Percentiles rank a stretch among this genome's conserved stretches.
Evolutionary conservation across 2,888 invertebrate species (phyloP).

Genomic region (Schizotus pectinicornis): DNA sequence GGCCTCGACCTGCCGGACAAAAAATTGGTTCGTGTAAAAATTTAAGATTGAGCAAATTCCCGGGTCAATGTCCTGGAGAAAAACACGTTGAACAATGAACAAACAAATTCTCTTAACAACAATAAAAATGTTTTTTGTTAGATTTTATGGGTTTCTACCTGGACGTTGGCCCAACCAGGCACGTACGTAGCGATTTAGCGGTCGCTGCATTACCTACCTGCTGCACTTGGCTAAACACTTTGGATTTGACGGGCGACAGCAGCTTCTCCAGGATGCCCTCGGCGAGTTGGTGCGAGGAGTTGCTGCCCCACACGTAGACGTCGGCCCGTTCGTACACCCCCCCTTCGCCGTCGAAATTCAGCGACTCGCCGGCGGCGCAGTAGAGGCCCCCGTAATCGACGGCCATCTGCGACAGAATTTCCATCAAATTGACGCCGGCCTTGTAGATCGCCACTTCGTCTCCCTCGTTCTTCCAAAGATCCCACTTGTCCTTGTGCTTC

Average conservation of each 20-base stretch:
- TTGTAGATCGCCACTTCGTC: constrained; percentile 56
- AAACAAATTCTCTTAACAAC: not conserved
- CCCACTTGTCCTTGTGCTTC: constrained; percentile 37
- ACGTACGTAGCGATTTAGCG: not conserved
- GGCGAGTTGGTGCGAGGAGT: constrained; percentile 68
- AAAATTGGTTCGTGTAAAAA: too few species aligned
- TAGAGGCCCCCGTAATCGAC: constrained; percentile 55
- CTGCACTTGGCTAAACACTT: constrained; percentile 64
- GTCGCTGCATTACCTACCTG: constrained; percentile 56
- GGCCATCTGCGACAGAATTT: constrained; percentile 59
- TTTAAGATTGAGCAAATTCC: too few species aligned
- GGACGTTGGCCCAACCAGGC: not conserved
- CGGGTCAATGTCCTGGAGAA: too few species aligned
- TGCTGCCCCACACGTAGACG: constrained; percentile 70
- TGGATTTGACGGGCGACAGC: constrained; percentile 63
- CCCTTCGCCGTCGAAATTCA: constrained; percentile 37
- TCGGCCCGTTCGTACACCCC: constrained; percentile 57
- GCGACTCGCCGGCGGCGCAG: constrained; percentile 41
- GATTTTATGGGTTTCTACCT: too few species aligned
- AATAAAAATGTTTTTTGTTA: too few species aligned
- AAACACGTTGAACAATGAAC: not conserved
- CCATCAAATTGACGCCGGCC: constrained; percentile 64
- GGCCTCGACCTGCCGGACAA: constrained; percentile 63
- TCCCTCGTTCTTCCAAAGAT: constrained; percentile 25
- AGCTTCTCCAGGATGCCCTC: constrained; percentile 68